A percentile compares a stretch with the other conserved stretches of the same genome.
Conservation (phyloP, 2,113 vertebrate species). For the Holacanthus passer region DNA sequence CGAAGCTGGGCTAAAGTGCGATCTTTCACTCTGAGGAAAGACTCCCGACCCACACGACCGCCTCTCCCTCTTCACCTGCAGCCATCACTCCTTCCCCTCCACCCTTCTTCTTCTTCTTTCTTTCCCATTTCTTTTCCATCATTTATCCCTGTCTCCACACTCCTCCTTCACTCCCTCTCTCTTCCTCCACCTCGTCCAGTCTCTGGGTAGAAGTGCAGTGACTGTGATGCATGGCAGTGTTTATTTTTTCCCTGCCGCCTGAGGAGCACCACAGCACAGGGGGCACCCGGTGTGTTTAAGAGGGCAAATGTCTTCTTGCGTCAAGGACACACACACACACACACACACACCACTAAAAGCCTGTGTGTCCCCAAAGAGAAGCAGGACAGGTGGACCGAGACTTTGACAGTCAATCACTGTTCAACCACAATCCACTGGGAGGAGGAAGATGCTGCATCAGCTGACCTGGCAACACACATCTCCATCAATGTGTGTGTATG, state of each 20-base stretch:
- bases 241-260: conserved; percentile 39
- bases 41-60: neutral
- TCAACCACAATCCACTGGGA: conserved; percentile 54
- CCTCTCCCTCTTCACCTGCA: neutral
- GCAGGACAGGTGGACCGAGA: conserved; percentile 35
- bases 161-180: neutral
- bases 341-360: conserved; percentile 48
- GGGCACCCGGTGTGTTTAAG: conserved; percentile 56
- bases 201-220: conserved; percentile 19
- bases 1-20: neutral
- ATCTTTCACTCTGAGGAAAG: neutral
- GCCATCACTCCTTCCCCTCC: neutral
- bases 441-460: conserved; percentile 59
- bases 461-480: conserved; percentile 55
- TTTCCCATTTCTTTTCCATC: neutral
- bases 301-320: conserved; percentile 39
- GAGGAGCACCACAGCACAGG: conserved; percentile 40
- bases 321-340: conserved; percentile 54
- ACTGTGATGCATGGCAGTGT: conserved; percentile 73
- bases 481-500: conserved; percentile 18
- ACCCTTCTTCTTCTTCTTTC: neutral
- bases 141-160: neutral
- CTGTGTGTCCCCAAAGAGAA: conserved; percentile 1
- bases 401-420: conserved; percentile 70
- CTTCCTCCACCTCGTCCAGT: neutral